phyloP scores from a whole-genome alignment of 2,888 invertebrate species.

The Elegia similella region DNA sequence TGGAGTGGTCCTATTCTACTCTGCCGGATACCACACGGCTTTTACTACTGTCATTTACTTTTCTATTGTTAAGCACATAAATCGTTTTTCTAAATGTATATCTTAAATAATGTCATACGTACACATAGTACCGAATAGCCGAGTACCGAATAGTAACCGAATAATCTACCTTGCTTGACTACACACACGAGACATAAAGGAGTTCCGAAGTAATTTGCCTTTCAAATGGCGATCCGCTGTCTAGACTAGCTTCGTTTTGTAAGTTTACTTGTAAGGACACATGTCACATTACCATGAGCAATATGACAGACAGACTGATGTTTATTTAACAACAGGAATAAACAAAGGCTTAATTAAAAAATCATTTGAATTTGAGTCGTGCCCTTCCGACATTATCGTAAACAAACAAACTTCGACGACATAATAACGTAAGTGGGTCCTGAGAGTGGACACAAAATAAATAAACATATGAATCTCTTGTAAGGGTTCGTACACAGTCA shows the following conservation, averaged over 20 bases:
- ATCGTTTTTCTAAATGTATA: no score
- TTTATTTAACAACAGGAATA: constrained; percentile 9
- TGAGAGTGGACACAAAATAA: constrained; percentile 1
- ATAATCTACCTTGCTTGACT: not conserved
- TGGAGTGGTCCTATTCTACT: no score
- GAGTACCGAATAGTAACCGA: no score
- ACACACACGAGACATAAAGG: not conserved
- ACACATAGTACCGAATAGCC: no score
- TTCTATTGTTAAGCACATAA: no score
- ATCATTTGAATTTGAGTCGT: not conserved
- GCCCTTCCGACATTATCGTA: not conserved
- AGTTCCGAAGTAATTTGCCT: constrained; percentile 6
- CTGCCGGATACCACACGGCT: no score
- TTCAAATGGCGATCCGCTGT: constrained; percentile 6
- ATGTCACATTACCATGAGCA: constrained; percentile 11
- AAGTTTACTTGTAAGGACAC: constrained; percentile 9
- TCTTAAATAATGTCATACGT: no score
- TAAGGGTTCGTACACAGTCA: not conserved
- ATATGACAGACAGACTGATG: constrained; percentile 13
- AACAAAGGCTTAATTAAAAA: constrained; percentile 12
- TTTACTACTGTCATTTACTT: no score
- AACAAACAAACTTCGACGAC: not conserved
- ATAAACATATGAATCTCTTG: not conserved
- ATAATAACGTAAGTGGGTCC: constrained; percentile 8
- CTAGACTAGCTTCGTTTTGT: constrained; percentile 9